Evolutionary conservation across 2,113 vertebrate species (phyloP), one percentile per base, ranked within the genome.

Genomic region (Lipotes vexillifer): DNA sequence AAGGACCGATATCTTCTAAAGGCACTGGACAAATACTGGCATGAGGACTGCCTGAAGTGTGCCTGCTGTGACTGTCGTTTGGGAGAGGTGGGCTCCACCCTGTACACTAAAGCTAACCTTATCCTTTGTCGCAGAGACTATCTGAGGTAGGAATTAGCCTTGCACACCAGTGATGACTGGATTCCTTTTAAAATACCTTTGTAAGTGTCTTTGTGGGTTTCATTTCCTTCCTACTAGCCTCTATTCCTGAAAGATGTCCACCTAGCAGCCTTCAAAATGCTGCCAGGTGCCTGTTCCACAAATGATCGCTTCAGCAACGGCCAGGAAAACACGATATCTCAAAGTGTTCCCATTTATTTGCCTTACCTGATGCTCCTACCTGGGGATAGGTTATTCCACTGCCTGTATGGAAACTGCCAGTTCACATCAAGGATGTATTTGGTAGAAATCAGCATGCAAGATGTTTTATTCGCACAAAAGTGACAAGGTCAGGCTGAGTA

Each of bases 31-130:
- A 99, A 99, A 98, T 99, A 99, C 97, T 99, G 99, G 99, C 99
- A 99, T 99, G 99, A 99, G 88, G 99, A 99, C 99, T 99, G 99
- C 97, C 98, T 99, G 97, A 99, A 99, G 98, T 99, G 99, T 90
- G 99, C 99, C 97, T 99, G 99, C 98, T 99, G 99, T 87, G 99
- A 99, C 98, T 99, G 99, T 94, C 99, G 99, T 57, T 98, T 99
- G 97, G 99, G 99, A 78, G 99, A 99, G 99, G 99, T 99, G 98
- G 99, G 99, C 98, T 99, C 99, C 93, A 99, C 99, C 57, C 99
- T 99, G 97, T 99, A 99, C 99, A 99, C 99, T 98, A 99, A 99
- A 99, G 99, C 99, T 98, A 99, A 99, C 98, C 99, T 99, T 97
- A 99, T 99, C 99, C 99, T 99, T 95, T 99, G 99, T 97, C 99